phyloP scores from a whole-genome alignment of 1,140 invertebrate genomes.

The Penaeus chinensis region DNA sequence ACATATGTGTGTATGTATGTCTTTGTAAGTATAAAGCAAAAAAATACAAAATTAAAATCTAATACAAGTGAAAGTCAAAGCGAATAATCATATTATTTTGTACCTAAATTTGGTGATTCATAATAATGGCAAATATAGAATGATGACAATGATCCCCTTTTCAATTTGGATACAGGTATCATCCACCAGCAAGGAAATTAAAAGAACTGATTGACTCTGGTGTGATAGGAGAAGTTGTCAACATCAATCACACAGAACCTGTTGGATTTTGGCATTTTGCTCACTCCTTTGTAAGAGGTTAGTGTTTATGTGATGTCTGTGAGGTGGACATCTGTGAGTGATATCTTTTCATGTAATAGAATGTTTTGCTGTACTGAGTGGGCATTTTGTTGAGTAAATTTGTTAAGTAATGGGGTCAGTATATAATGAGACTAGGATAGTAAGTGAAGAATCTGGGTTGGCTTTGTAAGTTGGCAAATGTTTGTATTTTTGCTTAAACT shows the following conservation, averaged over 20 bases:
- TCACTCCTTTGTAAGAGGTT: conserved; percentile 65
- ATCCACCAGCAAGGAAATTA: conserved; percentile 67
- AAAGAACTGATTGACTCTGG: conserved; percentile 69
- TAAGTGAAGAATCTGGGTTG: no score
- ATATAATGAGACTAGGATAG: no score
- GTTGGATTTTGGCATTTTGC: conserved; percentile 72
- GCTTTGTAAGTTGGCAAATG: no score
- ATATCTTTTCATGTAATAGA: no score
- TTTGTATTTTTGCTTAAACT: no score
- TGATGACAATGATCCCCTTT: not conserved
- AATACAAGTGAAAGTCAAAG: no score
- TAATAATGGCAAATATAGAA: not conserved
- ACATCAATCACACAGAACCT: conserved; percentile 71
- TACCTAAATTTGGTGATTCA: not conserved
- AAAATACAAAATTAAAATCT: no score
- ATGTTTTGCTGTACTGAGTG: no score
- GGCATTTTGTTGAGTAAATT: no score
- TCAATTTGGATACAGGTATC: conserved; percentile 37
- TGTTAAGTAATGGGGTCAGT: no score
- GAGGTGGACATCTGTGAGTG: not conserved
- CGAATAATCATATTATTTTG: not conserved
- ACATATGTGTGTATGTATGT: no score
- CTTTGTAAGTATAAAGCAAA: no score
- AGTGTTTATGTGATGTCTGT: conserved; percentile 7
- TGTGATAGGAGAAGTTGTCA: conserved; percentile 69